Percentiles rank a stretch among this genome's conserved stretches.
Conservation (phyloP, 2,888 invertebrate species). For the Sipha maydis region DNA sequence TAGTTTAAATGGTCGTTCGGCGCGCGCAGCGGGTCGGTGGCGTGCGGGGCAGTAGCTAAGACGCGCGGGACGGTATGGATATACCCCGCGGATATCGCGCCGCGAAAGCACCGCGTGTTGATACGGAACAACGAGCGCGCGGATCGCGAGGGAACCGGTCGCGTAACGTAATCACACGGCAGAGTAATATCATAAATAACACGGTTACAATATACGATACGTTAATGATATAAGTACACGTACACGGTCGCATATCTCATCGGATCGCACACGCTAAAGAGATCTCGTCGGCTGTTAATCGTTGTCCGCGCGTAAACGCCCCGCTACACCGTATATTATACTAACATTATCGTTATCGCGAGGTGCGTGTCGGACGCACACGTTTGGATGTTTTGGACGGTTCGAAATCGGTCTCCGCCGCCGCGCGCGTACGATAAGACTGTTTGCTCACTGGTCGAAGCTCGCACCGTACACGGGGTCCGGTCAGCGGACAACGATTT, state of each 20-base stretch:
- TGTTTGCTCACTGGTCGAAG: slow-evolving; percentile 17
- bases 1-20: too few relatives aligned
- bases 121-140: too few relatives aligned
- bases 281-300: not conserved
- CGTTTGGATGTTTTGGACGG: not conserved
- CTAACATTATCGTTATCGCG: not conserved
- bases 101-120: too few relatives aligned
- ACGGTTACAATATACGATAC: too few relatives aligned
- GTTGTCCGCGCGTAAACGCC: not conserved
- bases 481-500: slow-evolving; percentile 1
- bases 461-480: not conserved
- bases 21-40: too few relatives aligned
- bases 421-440: slow-evolving; percentile 33
- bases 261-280: not conserved
- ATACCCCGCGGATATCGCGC: too few relatives aligned
- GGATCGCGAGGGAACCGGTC: too few relatives aligned
- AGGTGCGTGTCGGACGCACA: not conserved
- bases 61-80: too few relatives aligned
- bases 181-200: too few relatives aligned
- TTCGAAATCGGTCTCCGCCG: not conserved
- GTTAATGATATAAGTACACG: too few relatives aligned
- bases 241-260: not conserved
- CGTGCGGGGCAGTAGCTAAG: too few relatives aligned
- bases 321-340: not conserved
- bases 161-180: too few relatives aligned